A percentile compares a stretch with the other conserved stretches of the same genome.
Evolutionary conservation across 2,797 vertebrate genomes (phyloP).

Genomic region (Typhlichthys subterraneus): DNA sequence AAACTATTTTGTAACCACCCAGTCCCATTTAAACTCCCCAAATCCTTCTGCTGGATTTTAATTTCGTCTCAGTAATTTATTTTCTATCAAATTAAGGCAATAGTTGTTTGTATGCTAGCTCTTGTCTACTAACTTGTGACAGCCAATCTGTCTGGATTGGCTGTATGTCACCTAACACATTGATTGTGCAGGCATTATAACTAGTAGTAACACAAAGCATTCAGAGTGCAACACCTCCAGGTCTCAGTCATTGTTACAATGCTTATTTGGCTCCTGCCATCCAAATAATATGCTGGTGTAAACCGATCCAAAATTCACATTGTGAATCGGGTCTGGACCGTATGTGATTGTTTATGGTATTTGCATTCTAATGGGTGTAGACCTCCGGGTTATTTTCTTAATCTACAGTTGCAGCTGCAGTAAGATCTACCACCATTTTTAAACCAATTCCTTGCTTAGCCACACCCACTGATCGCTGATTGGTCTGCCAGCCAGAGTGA

Average conservation of each 20-base stretch:
- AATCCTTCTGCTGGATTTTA: conserved; percentile 13
- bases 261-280: conserved; percentile 4
- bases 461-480: too few species aligned
- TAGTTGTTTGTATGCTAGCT: not conserved
- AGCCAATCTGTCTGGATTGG: not conserved
- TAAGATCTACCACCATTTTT: too few species aligned
- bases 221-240: conserved; percentile 11
- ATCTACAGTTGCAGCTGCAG: too few species aligned
- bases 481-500: too few species aligned
- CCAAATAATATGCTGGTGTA: not conserved
- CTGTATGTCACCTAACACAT: conserved; percentile 17
- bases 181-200: not conserved
- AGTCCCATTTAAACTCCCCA: conserved; percentile 4
- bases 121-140: not conserved
- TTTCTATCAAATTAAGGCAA: not conserved
- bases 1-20: conserved; percentile 35
- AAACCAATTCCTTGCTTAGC: too few species aligned
- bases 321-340: too few species aligned
- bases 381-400: too few species aligned
- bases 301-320: too few species aligned
- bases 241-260: conserved; percentile 4
- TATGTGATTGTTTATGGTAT: too few species aligned
- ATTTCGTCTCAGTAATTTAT: conserved; percentile 20
- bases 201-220: conserved; percentile 6
- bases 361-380: too few species aligned